A percentile compares a stretch with the other conserved stretches of the same genome.
These are phyloP conservation scores for Suillia variegata DNA, from an alignment of 2,888 invertebrate species.

Conservation along the genomic window DNA sequence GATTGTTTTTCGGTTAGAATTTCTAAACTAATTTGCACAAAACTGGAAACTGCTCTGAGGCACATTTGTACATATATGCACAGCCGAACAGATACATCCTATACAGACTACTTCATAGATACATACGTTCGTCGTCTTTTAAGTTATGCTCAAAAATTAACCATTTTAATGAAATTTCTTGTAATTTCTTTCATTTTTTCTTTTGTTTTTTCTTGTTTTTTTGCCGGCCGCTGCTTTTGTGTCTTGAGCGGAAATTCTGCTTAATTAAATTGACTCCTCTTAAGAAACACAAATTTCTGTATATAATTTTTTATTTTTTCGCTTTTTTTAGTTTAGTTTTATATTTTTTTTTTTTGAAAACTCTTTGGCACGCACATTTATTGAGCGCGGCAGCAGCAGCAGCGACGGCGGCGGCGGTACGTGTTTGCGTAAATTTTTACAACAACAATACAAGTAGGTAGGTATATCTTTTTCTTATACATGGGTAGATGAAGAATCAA, in stretches of 20 bases:
- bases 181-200: neutral
- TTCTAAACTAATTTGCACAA: slow-evolving; percentile 6
- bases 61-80: neutral
- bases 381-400: neutral
- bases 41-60: neutral
- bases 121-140: neutral
- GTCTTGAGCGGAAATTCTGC: slow-evolving; percentile 17
- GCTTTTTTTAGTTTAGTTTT: neutral
- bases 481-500: neutral
- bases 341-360: neutral
- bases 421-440: slow-evolving; percentile 19
- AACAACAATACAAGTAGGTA: slow-evolving; percentile 3
- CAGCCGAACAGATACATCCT: neutral
- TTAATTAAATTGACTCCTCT: slow-evolving; percentile 23
- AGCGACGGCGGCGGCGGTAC: neutral
- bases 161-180: slow-evolving; percentile 17
- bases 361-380: slow-evolving; percentile 18
- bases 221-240: neutral
- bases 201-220: slow-evolving; percentile 4
- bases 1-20: slow-evolving; percentile 6
- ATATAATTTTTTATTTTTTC: slow-evolving; percentile 3
- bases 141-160: slow-evolving; percentile 16
- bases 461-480: neutral
- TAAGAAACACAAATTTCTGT: slow-evolving; percentile 1
- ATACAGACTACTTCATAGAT: neutral